phyloP scores from a whole-genome alignment of 92 coral and sea anemone genomes.

The Siderastrea radians region DNA sequence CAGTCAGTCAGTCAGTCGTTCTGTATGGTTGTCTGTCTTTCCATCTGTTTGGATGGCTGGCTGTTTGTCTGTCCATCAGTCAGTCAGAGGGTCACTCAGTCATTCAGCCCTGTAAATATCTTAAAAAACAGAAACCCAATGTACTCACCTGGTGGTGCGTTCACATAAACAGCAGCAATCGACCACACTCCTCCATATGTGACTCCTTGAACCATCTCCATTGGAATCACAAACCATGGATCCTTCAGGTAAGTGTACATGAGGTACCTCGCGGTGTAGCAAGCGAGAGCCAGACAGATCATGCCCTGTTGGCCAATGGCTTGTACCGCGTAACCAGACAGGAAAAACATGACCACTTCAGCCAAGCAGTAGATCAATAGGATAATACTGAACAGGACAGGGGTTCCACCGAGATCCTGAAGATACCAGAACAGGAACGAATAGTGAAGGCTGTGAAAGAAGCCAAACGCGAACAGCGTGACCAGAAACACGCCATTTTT shows the following conservation, averaged over 20 bases:
- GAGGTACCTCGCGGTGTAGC: slow-evolving; percentile 88
- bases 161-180: slow-evolving; percentile 79
- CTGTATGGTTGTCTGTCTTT: background rate
- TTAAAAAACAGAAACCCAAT: background rate
- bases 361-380: slow-evolving; percentile 81
- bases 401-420: slow-evolving; percentile 90
- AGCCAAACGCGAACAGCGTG: slow-evolving; percentile 77
- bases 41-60: background rate
- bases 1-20: background rate
- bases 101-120: background rate
- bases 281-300: slow-evolving; percentile 83
- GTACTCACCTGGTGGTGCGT: slow-evolving; percentile 77
- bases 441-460: slow-evolving; percentile 83
- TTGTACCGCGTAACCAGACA: slow-evolving; percentile 66
- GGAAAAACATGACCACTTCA: slow-evolving; percentile 82
- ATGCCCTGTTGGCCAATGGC: slow-evolving; percentile 83
- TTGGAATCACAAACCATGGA: slow-evolving; percentile 87
- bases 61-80: background rate
- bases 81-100: background rate
- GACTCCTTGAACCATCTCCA: slow-evolving; percentile 90
- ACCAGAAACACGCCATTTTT: slow-evolving; percentile 83
- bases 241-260: slow-evolving; percentile 81
- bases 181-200: slow-evolving; percentile 94
- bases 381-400: slow-evolving; percentile 76
- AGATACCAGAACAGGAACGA: slow-evolving; percentile 88